Evolutionary conservation across 2,113 vertebrate genomes (phyloP).

Genomic region (Periophthalmus modestus): DNA sequence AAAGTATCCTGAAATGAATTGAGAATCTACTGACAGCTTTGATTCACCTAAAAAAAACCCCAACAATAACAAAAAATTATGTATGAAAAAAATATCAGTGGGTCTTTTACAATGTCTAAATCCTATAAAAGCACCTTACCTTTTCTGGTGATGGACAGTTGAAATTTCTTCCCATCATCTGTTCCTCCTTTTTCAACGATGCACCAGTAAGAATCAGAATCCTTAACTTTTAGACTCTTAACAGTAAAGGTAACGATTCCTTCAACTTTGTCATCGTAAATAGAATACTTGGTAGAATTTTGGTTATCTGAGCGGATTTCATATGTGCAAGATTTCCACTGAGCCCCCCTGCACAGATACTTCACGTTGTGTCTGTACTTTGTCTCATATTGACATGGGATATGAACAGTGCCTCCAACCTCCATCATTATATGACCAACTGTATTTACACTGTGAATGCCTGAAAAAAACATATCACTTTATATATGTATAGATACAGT

Average conservation of each 20-base stretch:
- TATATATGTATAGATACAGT: too few relatives aligned
- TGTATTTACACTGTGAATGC: constrained; percentile 18
- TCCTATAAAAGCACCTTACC: constrained; percentile 28
- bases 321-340: fast-evolving
- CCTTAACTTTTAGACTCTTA: fast-evolving
- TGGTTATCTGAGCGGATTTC: background rate
- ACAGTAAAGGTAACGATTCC: constrained; percentile 49
- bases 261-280: constrained; percentile 37
- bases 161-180: background rate
- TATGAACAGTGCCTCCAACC: constrained; percentile 23
- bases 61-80: background rate
- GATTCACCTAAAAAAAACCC: constrained; percentile 14
- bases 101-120: too few relatives aligned
- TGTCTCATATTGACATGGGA: constrained; percentile 50
- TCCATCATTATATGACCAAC: constrained; percentile 35
- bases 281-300: constrained; percentile 11
- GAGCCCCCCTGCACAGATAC: constrained; percentile 41
- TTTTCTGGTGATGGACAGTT: constrained; percentile 12
- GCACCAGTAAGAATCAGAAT: constrained; percentile 46
- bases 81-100: background rate
- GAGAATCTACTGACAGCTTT: constrained; percentile 25
- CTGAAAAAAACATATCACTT: constrained; percentile 24
- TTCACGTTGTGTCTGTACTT: constrained; percentile 17
- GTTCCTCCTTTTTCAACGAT: background rate
- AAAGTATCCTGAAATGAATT: constrained; percentile 6